Percentiles rank a stretch among this genome's conserved stretches.
These are phyloP conservation scores for Lutraria rhynchaena DNA, from an alignment of 1,140 invertebrate species.

Conservation along the genomic window DNA sequence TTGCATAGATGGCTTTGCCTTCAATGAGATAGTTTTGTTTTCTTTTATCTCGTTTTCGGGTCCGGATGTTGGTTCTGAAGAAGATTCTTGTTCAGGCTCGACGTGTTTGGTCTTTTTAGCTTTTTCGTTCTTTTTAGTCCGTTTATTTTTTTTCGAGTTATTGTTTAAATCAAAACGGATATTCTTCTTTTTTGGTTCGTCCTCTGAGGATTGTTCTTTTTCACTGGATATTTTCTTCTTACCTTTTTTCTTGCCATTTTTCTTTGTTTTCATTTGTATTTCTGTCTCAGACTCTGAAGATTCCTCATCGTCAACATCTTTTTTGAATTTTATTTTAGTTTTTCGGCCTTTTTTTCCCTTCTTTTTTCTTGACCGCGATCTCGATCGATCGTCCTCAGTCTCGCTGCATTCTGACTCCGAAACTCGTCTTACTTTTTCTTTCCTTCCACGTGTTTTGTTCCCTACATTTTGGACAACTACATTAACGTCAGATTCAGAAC, in stretches of 20 bases:
- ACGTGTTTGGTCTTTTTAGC: not conserved
- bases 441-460: conserved; percentile 6
- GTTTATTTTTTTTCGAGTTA: not conserved
- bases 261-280: not conserved
- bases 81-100: too few relatives aligned
- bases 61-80: not conserved
- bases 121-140: not conserved
- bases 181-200: conserved; percentile 49
- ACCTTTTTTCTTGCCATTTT: not conserved
- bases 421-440: conserved; percentile 10
- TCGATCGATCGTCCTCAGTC: not conserved
- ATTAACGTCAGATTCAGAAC: conserved; percentile 54
- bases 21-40: not conserved
- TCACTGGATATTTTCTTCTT: not conserved
- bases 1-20: not conserved
- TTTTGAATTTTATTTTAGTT: not conserved
- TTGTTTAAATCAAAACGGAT: conserved; percentile 47
- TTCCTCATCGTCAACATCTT: conserved; percentile 21
- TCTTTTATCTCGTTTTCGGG: conserved; percentile 38
- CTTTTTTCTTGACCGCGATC: conserved; percentile 4
- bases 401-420: conserved; percentile 36
- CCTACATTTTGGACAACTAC: conserved; percentile 33
- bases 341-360: conserved; percentile 9
- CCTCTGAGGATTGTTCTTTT: not conserved
- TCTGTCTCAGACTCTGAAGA: not conserved